These are phyloP conservation scores for rabbit (Oryctolagus cuniculus) DNA, from an alignment of 2,113 vertebrate species.

Conservation along the genomic window mOryCun1.1 NC_091442.1:5057501-5058000, in stretches of 20 bases:
- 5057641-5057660: background rate
- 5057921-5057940: rapidly evolving
- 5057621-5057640: background rate
- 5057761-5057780: background rate
- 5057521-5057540: background rate
- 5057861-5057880: background rate
- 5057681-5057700: background rate
- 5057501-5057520: background rate
- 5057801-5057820: background rate
- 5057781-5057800: background rate
- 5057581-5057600: rapidly evolving
- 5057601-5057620: too few relatives aligned
- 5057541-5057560: rapidly evolving
- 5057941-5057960: rapidly evolving
- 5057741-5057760: background rate
- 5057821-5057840: background rate
- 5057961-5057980: background rate
- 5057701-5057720: background rate
- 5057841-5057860: background rate
- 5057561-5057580: too few relatives aligned
- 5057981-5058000: background rate
- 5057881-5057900: rapidly evolving
- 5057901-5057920: background rate
- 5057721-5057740: background rate
- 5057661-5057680: background rate